Evolutionary conservation across 2,113 vertebrate genomes (phyloP).

Genomic region (Sebastes fasciatus): DNA sequence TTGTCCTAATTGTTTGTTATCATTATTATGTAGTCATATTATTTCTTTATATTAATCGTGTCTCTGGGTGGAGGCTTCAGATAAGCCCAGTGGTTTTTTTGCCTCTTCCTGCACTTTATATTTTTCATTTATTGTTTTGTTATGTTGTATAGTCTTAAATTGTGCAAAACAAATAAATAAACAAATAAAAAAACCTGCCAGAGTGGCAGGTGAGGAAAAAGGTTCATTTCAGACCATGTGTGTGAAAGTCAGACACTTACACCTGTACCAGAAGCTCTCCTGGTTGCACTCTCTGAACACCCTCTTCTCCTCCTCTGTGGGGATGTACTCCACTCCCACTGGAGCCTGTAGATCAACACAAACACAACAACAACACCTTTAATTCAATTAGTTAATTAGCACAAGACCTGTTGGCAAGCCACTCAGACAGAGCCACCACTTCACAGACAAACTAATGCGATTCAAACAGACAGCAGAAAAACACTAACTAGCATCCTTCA

Average conservation of each 20-base stretch:
- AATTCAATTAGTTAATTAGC: neutral
- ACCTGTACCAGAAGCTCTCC: constrained; percentile 93
- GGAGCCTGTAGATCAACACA: constrained; percentile 70
- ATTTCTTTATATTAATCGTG: too few species aligned
- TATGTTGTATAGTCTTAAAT: too few species aligned
- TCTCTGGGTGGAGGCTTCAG: too few species aligned
- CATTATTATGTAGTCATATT: too few species aligned
- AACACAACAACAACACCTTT: neutral
- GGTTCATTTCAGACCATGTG: neutral
- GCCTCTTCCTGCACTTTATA: too few species aligned
- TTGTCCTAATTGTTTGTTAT: too few species aligned
- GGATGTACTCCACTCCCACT: constrained; percentile 82
- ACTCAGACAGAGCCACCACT: neutral
- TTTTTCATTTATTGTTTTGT: too few species aligned
- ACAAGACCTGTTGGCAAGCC: neutral
- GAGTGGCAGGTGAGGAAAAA: too few species aligned
- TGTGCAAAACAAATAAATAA: too few species aligned
- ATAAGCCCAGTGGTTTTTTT: too few species aligned
- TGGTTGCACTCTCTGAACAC: constrained; percentile 89
- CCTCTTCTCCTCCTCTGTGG: constrained; percentile 90
- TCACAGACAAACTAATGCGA: neutral
- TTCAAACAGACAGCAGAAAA: neutral
- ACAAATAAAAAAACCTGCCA: too few species aligned
- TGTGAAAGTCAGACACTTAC: constrained; percentile 80
- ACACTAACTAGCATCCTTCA: neutral